Conservation (phyloP, 1,140 invertebrate species). For the Sipha flava region DNA sequence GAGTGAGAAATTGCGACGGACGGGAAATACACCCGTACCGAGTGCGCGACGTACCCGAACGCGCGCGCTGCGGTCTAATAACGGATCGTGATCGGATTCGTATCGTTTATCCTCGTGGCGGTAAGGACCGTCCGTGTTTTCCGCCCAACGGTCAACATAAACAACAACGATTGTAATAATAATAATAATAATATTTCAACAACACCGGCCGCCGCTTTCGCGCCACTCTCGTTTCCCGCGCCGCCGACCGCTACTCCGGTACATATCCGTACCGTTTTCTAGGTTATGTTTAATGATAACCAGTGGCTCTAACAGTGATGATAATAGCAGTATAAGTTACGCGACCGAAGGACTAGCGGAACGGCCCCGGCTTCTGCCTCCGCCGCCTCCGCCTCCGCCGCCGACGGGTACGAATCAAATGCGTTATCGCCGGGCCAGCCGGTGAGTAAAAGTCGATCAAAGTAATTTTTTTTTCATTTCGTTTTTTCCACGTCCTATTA, state of each 20-base stretch:
- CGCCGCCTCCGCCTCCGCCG: background rate
- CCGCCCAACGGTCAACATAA: too few species aligned
- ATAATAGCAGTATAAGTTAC: background rate
- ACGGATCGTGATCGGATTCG: too few species aligned
- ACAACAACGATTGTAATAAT: too few species aligned
- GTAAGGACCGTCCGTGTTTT: too few species aligned
- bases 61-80: too few species aligned
- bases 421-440: background rate
- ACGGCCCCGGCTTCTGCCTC: background rate
- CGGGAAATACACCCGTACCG: too few species aligned
- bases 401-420: background rate
- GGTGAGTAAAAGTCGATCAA: background rate
- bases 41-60: too few species aligned
- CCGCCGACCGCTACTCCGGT: background rate
- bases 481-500: too few species aligned
- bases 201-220: background rate
- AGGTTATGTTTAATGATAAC: constrained; percentile 11
- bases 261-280: background rate
- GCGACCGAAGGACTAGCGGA: background rate
- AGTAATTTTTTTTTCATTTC: too few species aligned
- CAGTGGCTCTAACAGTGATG: background rate
- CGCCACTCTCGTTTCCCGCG: background rate
- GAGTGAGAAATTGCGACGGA: too few species aligned
- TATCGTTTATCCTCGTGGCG: too few species aligned
- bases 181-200: background rate